Base-by-base conservation (phyloP, 2,113 vertebrate genomes). In the Hipposideros armiger region DNA sequence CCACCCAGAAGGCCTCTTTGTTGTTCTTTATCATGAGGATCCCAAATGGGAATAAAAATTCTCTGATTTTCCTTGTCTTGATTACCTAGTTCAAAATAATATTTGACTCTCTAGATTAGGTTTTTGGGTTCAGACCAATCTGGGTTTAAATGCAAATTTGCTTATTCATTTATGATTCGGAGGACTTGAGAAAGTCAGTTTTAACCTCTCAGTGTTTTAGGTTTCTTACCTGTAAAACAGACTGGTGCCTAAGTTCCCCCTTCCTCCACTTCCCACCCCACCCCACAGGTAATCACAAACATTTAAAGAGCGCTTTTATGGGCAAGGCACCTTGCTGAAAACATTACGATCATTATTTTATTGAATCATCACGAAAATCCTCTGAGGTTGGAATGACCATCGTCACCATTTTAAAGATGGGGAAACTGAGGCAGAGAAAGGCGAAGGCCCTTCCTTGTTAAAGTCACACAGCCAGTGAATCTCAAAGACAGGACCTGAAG, bases 251-350 rank as follows among this genome's bases (percentile, higher is more conserved):
- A 1, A 2, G 32, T 26, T 50, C 67, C 19, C 3, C 3, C 58
- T n/a, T 28, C 5, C 36, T 28, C 19, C 13, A 2, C 22, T 14
- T 26, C n/a, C 80, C 11, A 4, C 14, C 28, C 28, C 3, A 15
- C 10, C 2, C 40, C 26, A 24, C n/a, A 74, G 42, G 32, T 0
- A 3, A 73, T 16, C 62, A n/a, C 11, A 16, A 17, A 7, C 66
- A 24, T 15, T 24, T 10, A 8, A 0, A 45, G 45, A 45, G 2
- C 0, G 0, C 7, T 3, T 64, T 11, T 40, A 0, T 1, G n/a
- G 30, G 42, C 50, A 4, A 22, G 28, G 42, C 1, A 3, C 66
- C 40, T 36, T 7, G 36, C 20, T 22, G 80, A 4, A 58, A 76
- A 13, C 16, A 5, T 20, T 32, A 1, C 0, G 45, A 11, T 30